Percentiles rank a stretch among this genome's conserved stretches.
Evolutionary conservation across 2,797 vertebrate genomes (phyloP).

Genomic region (Channa striata): DNA sequence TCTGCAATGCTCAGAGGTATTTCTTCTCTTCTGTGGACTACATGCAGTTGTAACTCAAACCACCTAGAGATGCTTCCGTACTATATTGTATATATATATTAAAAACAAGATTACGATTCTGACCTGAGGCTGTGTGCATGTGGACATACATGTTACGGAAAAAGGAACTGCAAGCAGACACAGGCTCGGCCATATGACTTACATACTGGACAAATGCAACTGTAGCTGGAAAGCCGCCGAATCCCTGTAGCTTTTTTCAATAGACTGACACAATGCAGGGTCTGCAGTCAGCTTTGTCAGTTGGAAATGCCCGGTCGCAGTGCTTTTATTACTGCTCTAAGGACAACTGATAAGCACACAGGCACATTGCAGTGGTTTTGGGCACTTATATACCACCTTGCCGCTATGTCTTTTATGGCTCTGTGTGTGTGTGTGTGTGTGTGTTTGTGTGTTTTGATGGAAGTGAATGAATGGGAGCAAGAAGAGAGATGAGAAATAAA

Average conservation of each 20-base stretch:
- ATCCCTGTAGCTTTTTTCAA: conserved; percentile 27
- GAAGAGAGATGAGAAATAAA: conserved; percentile 36
- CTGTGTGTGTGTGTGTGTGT: conserved; percentile 6
- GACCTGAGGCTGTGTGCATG: background rate
- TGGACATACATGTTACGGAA: conserved; percentile 1
- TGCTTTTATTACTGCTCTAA: conserved; percentile 37
- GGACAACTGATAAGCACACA: conserved; percentile 51
- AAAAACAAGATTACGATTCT: conserved; percentile 26
- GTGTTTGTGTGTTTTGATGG: conserved; percentile 21
- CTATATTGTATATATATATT: too few relatives aligned
- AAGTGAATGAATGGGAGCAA: conserved; percentile 1
- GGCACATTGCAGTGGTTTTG: conserved; percentile 28
- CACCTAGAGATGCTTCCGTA: conserved; percentile 16
- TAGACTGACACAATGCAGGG: conserved; percentile 25
- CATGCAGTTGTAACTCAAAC: background rate
- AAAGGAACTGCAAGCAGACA: background rate
- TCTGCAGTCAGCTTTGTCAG: conserved; percentile 40
- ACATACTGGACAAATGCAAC: background rate
- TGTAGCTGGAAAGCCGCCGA: conserved; percentile 21
- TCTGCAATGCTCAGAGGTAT: background rate
- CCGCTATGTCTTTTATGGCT: conserved; percentile 3
- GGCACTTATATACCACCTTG: conserved; percentile 16
- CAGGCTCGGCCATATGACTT: background rate
- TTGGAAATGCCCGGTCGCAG: conserved; percentile 35
- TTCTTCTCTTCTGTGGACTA: conserved; percentile 1